phyloP scores from a whole-genome alignment of 1,140 invertebrate genomes.

The Xylocopa sonorina region DNA sequence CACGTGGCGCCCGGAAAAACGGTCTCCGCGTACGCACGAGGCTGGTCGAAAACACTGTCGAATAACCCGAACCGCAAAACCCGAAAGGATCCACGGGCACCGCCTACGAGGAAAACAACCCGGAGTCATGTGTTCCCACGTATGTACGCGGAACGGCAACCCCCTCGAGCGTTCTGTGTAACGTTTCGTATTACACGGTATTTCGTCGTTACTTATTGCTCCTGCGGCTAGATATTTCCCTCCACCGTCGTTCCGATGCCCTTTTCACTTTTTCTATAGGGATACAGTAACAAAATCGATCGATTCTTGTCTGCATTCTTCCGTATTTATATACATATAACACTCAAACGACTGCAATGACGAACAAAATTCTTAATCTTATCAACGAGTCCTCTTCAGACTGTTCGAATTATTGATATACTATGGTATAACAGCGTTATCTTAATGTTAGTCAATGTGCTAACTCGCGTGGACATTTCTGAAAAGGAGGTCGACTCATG shows the following conservation, averaged over 20 bases:
- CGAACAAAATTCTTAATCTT: conserved; percentile 53
- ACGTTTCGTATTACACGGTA: conserved; percentile 60
- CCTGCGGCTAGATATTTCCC: background rate
- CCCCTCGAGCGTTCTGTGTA: conserved; percentile 42
- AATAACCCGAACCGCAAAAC: conserved; percentile 59
- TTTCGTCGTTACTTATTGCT: conserved; percentile 26
- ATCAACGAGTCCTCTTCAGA: conserved; percentile 36
- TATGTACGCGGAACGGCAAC: conserved; percentile 48
- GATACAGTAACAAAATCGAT: too few relatives aligned
- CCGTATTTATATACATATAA: background rate
- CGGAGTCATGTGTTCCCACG: conserved; percentile 76
- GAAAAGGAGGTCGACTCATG: conserved; percentile 38
- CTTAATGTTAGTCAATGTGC: conserved; percentile 25
- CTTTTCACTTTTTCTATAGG: too few relatives aligned
- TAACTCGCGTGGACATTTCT: conserved; percentile 22
- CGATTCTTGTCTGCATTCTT: background rate
- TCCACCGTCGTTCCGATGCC: background rate
- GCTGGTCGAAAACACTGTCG: conserved; percentile 3
- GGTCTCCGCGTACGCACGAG: conserved; percentile 64
- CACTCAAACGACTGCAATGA: background rate
- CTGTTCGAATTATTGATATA: conserved; percentile 39
- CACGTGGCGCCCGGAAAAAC: conserved; percentile 77
- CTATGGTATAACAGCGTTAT: conserved; percentile 40
- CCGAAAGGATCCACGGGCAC: conserved; percentile 58
- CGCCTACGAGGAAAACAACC: conserved; percentile 72